Percentiles rank a stretch among this genome's conserved stretches.
Conservation (phyloP, 2,113 vertebrate genomes). For the Panthera uncia region DNA sequence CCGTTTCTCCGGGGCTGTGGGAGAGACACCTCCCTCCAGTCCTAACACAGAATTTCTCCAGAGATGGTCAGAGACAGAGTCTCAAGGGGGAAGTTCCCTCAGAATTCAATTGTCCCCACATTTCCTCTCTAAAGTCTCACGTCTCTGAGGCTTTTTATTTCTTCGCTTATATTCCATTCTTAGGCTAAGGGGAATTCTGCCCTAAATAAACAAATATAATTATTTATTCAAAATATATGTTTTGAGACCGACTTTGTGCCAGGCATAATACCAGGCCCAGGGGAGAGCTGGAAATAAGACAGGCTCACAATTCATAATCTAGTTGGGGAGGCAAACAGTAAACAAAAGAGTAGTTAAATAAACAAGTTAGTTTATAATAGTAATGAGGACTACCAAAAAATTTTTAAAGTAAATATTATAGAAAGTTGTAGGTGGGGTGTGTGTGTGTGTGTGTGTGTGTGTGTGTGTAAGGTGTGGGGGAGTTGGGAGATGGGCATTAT, state of each 20-base stretch:
- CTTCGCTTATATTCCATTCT: neutral
- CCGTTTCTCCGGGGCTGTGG: neutral
- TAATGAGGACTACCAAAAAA: neutral
- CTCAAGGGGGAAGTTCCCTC: neutral
- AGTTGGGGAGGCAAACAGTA: neutral
- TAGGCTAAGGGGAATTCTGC: neutral
- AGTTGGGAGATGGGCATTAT: neutral
- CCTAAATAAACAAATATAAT: neutral
- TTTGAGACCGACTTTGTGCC: neutral
- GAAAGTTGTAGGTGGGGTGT: neutral
- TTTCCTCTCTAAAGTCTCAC: neutral
- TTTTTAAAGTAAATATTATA: neutral
- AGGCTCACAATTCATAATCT: neutral
- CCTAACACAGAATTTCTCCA: neutral
- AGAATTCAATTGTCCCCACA: neutral
- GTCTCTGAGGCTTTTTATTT: neutral
- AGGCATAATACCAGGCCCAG: neutral
- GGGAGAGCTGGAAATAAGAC: neutral
- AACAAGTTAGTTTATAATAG: neutral
- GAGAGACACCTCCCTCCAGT: neutral
- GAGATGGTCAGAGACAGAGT: neutral
- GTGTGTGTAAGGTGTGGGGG: too few relatives aligned
- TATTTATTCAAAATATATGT: constrained; percentile 26
- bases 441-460: neutral
- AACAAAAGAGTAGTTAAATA: constrained; percentile 43